Conservation (phyloP, 2,888 invertebrate species). For the Heliothis peltigera region DNA sequence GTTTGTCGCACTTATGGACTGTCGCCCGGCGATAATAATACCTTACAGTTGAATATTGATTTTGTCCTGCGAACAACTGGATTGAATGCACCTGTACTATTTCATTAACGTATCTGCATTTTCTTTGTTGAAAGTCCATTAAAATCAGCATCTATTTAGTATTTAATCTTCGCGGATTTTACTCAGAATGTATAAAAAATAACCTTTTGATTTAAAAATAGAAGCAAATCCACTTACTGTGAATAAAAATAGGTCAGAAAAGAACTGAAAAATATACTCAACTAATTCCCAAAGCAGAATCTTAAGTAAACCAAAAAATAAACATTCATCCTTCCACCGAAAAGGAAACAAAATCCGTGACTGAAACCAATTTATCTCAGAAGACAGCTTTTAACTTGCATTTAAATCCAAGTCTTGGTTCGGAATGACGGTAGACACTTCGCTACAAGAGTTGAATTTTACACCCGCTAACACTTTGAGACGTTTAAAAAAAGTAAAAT, state of each 20-base stretch:
- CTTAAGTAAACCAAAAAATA: conserved; percentile 15
- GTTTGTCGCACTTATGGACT: conserved; percentile 1
- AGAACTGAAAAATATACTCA: not conserved
- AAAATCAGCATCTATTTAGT: not conserved
- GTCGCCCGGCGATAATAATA: not conserved
- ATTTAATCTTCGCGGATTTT: too few relatives aligned
- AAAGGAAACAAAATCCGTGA: conserved; percentile 38
- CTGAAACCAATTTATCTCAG: conserved; percentile 53
- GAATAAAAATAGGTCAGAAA: not conserved
- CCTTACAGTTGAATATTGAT: conserved; percentile 23
- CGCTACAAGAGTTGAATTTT: conserved; percentile 53
- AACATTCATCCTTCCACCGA: conserved; percentile 20
- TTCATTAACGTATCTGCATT: not conserved
- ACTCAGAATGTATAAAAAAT: too few relatives aligned
- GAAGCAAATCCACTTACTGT: too few relatives aligned
- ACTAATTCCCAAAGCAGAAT: conserved; percentile 13
- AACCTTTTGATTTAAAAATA: too few relatives aligned
- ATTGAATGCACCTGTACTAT: not conserved
- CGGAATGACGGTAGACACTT: conserved; percentile 43
- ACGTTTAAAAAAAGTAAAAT: conserved; percentile 54
- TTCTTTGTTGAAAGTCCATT: not conserved
- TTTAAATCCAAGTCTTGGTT: conserved; percentile 55
- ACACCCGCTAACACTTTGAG: conserved; percentile 53
- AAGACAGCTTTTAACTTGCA: conserved; percentile 51
- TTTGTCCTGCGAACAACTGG: conserved; percentile 9